Percentiles rank a stretch among this genome's conserved stretches.
Conservation (phyloP, 53 echinoderm and acorn worm species). For the Luidia sarsii region DNA sequence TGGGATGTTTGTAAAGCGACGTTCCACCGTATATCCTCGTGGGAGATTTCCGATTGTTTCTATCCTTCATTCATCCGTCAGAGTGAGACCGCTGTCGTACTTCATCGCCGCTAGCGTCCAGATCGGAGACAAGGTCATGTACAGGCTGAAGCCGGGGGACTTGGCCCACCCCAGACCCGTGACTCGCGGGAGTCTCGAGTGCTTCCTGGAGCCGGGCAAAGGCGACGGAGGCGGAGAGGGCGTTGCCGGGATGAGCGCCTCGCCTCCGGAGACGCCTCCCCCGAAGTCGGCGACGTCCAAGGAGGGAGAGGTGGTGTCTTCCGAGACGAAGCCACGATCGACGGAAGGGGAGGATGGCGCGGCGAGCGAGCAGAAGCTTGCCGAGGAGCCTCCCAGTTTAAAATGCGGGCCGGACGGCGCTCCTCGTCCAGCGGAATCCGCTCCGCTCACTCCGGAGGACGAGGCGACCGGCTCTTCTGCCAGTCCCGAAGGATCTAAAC, state of each 20-base stretch:
- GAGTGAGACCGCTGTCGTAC: conserved; percentile 77
- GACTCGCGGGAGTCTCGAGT: conserved; percentile 64
- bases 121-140: conserved; percentile 94
- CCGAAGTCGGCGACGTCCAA: not conserved
- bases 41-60: not conserved
- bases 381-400: too few relatives aligned
- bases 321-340: not conserved
- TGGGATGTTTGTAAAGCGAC: too few relatives aligned
- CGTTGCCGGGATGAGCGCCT: not conserved
- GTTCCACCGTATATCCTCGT: not conserved
- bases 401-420: too few relatives aligned
- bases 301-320: not conserved
- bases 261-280: too few relatives aligned
- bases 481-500: too few relatives aligned
- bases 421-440: too few relatives aligned
- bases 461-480: too few relatives aligned
- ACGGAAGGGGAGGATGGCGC: too few relatives aligned
- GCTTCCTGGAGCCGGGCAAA: conserved; percentile 60
- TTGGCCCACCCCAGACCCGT: conserved; percentile 62
- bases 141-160: conserved; percentile 66
- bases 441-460: too few relatives aligned
- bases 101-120: conserved; percentile 88
- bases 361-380: too few relatives aligned
- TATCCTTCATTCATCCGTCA: conserved; percentile 4
- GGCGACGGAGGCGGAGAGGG: not conserved